Conservation (phyloP, 2,797 vertebrate genomes). For the Cynopterus sphinx region DNA sequence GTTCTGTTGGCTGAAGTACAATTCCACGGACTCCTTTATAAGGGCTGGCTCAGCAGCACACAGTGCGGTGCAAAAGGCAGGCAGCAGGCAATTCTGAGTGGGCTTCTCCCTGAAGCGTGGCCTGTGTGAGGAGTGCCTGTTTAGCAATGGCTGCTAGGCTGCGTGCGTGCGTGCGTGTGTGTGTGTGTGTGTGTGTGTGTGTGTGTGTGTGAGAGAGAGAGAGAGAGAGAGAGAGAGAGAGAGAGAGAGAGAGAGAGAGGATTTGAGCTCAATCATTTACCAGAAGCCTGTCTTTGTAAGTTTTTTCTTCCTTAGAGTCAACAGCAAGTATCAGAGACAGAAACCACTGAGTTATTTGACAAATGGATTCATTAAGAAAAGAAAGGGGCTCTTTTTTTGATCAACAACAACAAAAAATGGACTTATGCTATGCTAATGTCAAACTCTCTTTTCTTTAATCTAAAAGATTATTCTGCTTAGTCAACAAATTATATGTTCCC, state of each 20-base stretch:
- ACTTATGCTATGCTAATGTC: not conserved
- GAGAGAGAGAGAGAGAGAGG: too few species aligned
- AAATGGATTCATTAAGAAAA: not conserved
- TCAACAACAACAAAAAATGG: not conserved
- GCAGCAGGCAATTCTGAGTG: not conserved
- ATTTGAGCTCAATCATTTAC: not conserved
- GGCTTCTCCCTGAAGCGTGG: not conserved
- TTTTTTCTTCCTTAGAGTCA: not conserved
- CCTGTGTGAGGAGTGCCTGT: not conserved
- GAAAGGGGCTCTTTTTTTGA: not conserved
- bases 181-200: too few species aligned
- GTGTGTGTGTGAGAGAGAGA: too few species aligned
- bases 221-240: too few species aligned
- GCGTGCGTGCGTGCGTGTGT: not conserved
- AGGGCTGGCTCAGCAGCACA: not conserved
- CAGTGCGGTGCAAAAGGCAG: not conserved
- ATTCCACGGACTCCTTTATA: not conserved
- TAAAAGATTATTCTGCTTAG: conserved; percentile 24
- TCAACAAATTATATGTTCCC: not conserved
- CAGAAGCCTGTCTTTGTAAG: not conserved
- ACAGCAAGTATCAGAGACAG: not conserved
- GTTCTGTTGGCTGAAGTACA: not conserved
- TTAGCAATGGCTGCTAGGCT: not conserved
- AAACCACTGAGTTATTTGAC: not conserved
- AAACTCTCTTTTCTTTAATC: not conserved